Percentiles rank a stretch among this genome's conserved stretches.
These are phyloP conservation scores for Calyptommatus sinebrachiatus DNA, from an alignment of 2,113 vertebrate species.

Conservation along the genomic window DNA sequence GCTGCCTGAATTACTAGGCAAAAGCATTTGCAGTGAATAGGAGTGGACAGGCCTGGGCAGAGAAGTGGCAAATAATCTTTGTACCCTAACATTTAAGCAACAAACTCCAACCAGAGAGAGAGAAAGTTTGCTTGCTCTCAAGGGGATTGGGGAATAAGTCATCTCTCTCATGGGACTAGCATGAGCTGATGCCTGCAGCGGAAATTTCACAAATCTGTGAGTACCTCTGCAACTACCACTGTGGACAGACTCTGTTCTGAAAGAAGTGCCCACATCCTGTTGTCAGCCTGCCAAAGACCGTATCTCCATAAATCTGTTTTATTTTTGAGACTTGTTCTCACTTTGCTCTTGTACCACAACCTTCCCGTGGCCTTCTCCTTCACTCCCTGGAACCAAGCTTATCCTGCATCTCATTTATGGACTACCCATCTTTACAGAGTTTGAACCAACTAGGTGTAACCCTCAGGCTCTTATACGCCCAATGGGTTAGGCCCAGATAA, in stretches of 20 bases:
- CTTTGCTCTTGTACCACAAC: background rate
- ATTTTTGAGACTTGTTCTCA: background rate
- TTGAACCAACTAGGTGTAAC: no score
- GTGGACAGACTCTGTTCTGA: background rate
- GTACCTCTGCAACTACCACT: background rate
- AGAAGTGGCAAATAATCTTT: background rate
- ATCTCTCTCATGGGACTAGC: background rate
- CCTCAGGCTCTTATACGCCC: no score
- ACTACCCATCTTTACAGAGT: no score
- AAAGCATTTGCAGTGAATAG: background rate
- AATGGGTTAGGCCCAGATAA: no score
- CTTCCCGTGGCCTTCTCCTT: no score
- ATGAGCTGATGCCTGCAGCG: conserved; percentile 3
- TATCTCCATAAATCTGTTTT: background rate
- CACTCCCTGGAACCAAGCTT: no score
- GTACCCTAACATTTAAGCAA: background rate
- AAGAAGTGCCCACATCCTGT: background rate
- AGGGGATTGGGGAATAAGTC: background rate
- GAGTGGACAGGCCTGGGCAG: background rate
- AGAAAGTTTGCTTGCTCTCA: background rate
- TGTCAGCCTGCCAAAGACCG: background rate
- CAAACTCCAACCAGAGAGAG: background rate
- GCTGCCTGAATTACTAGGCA: background rate
- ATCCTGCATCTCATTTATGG: no score
- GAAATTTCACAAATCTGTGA: conserved; percentile 15